phyloP scores from a whole-genome alignment of 2,797 vertebrate species.

The Gastrophryne carolinensis region DNA sequence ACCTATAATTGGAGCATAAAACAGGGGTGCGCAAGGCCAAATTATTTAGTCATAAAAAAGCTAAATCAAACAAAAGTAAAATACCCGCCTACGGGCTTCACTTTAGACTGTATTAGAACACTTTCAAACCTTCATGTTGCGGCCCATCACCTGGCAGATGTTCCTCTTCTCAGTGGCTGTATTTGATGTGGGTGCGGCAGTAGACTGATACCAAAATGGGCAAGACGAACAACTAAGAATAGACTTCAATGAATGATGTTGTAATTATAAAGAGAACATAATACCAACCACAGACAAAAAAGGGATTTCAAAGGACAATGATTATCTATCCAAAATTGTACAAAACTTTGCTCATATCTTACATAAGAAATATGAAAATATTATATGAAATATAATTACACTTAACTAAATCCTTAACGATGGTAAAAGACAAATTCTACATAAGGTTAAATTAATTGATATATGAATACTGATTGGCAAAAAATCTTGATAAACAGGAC shows the following conservation, averaged over 20 bases:
- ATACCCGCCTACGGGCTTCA: not conserved
- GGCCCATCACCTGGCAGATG: not conserved
- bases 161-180: conserved; percentile 1
- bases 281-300: not conserved
- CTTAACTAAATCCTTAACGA: no score
- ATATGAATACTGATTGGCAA: no score
- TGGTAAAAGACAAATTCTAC: no score
- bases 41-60: conserved; percentile 19
- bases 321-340: not conserved
- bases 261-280: not conserved
- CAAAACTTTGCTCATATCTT: not conserved
- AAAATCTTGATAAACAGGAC: no score
- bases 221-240: not conserved
- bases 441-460: no score
- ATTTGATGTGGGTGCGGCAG: not conserved
- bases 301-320: not conserved
- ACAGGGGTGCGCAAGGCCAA: conserved; percentile 7
- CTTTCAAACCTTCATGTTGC: not conserved
- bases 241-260: not conserved
- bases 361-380: no score
- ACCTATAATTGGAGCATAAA: conserved; percentile 29
- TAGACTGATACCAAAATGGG: not conserved
- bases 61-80: conserved; percentile 23
- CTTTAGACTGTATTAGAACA: not conserved
- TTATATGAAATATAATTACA: no score